These are phyloP conservation scores for Megalonaias nervosa DNA, from an alignment of 1,140 invertebrate species.

Conservation along the genomic window DNA sequence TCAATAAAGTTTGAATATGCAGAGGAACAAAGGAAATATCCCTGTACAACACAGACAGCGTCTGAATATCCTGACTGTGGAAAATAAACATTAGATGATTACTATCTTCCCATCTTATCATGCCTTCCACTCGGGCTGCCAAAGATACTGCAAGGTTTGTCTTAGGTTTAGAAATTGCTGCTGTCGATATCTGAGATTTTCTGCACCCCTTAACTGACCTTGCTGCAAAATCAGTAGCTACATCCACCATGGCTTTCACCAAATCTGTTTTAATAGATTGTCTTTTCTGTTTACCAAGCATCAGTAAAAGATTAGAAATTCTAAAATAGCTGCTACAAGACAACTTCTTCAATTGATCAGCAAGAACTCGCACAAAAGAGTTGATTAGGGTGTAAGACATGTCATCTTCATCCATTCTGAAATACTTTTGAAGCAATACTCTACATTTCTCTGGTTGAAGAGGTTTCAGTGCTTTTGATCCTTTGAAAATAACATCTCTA, in stretches of 20 bases:
- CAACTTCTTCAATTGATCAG: slow-evolving; percentile 51
- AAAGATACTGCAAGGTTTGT: background rate
- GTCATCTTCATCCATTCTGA: slow-evolving; percentile 11
- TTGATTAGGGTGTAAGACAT: slow-evolving; percentile 37
- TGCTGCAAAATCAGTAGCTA: slow-evolving; percentile 43
- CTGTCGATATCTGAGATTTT: slow-evolving; percentile 21
- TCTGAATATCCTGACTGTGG: slow-evolving; percentile 46
- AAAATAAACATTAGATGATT: slow-evolving; percentile 52
- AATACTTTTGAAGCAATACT: slow-evolving; percentile 24
- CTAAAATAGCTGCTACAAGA: slow-evolving; percentile 49
- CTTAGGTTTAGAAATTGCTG: background rate
- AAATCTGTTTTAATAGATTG: slow-evolving; percentile 33
- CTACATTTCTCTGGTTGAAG: slow-evolving; percentile 22
- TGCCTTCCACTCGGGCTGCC: slow-evolving; percentile 35
- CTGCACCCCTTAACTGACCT: slow-evolving; percentile 43
- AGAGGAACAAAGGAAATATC: slow-evolving; percentile 31
- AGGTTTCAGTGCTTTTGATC: slow-evolving; percentile 8
- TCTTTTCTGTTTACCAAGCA: slow-evolving; percentile 20
- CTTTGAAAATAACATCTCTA: slow-evolving; percentile 33
- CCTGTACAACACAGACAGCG: slow-evolving; percentile 45
- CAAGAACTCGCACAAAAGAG: slow-evolving; percentile 40
- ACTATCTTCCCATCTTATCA: slow-evolving; percentile 52
- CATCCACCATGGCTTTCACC: slow-evolving; percentile 34
- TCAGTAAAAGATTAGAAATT: slow-evolving; percentile 21
- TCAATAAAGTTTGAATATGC: slow-evolving; percentile 38